These are phyloP conservation scores for Accipiter cooperii DNA, from an alignment of 2,113 vertebrate species.

Conservation along the genomic window DNA sequence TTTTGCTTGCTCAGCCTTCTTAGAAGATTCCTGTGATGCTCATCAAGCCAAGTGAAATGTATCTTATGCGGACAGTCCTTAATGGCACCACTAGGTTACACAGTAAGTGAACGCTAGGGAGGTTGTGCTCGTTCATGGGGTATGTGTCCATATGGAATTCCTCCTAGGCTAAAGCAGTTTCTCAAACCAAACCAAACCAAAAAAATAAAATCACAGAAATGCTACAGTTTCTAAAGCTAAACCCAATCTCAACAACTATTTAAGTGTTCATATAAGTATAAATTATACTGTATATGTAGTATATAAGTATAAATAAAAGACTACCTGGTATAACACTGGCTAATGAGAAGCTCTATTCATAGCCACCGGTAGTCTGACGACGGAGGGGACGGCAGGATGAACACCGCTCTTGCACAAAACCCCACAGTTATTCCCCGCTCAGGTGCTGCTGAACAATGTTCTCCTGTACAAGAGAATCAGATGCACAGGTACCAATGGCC, in stretches of 20 bases:
- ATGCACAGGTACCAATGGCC: not conserved
- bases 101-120: not conserved
- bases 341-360: not conserved
- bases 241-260: not conserved
- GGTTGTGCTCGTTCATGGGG: accelerated
- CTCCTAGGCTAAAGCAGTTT: not conserved
- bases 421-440: not conserved
- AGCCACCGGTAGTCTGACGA: not conserved
- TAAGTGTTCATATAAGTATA: not conserved
- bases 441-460: not conserved
- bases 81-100: not conserved
- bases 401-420: not conserved
- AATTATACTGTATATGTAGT: not conserved
- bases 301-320: not conserved
- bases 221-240: not conserved
- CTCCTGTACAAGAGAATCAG: not conserved
- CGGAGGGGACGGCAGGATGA: too few relatives aligned
- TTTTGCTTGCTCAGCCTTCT: not conserved
- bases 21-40: not conserved
- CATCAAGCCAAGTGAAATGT: not conserved
- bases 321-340: not conserved
- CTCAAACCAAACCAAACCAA: not conserved
- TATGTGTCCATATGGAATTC: accelerated
- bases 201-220: not conserved
- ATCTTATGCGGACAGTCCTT: not conserved